Evolutionary conservation across 2,113 vertebrate genomes (phyloP).

Genomic region (Aegotheles bennettii): DNA sequence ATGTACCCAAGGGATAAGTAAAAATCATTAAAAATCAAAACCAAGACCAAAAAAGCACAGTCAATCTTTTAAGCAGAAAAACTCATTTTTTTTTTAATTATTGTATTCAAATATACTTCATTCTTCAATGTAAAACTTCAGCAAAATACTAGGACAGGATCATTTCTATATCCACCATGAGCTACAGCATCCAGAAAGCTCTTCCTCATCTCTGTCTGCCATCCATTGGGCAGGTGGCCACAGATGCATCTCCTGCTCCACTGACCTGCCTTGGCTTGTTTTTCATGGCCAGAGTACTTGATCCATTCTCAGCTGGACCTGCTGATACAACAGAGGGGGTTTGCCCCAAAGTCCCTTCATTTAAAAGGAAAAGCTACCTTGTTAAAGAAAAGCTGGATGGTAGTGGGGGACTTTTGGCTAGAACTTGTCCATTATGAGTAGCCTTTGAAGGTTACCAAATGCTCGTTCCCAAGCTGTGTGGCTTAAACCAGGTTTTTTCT

Average conservation of each 20-base stretch:
- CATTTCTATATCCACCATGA: not conserved
- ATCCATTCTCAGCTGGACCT: not conserved
- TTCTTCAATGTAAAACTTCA: not conserved
- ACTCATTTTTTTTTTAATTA: not conserved
- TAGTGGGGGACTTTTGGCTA: not conserved
- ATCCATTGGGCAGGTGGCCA: not conserved
- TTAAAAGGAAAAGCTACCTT: not conserved
- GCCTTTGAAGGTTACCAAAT: not conserved
- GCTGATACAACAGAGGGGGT: not conserved
- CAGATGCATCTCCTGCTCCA: not conserved
- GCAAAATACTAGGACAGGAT: not conserved
- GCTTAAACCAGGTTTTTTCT: not conserved
- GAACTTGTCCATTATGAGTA: not conserved
- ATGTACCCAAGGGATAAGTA: not conserved
- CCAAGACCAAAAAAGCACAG: not conserved
- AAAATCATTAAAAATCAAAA: slow-evolving; percentile 6
- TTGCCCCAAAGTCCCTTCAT: not conserved
- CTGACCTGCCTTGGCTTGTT: not conserved
- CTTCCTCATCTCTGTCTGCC: not conserved
- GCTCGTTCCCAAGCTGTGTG: not conserved
- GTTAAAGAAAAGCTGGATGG: not conserved
- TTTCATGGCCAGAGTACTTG: not conserved
- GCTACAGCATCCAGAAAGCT: not conserved
- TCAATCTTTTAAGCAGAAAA: not conserved
- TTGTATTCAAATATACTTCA: not conserved